Evolutionary conservation across 2,113 vertebrate genomes (phyloP).

Genomic region (Arizona elegans): DNA sequence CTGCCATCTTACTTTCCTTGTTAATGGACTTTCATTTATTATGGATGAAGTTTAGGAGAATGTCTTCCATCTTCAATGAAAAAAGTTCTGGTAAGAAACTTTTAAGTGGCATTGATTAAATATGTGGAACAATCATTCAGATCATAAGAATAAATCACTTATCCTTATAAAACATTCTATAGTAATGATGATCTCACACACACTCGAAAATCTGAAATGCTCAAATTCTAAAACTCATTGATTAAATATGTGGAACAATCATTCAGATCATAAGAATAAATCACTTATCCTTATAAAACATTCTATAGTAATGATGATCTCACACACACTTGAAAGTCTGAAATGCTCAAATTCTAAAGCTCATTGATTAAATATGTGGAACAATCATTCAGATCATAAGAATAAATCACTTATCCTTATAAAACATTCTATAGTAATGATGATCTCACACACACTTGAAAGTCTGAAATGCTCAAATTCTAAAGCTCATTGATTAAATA

Average conservation of each 20-base stretch:
- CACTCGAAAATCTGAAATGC: not conserved
- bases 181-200: not conserved
- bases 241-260: conserved; percentile 24
- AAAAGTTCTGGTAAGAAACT: conserved; percentile 31
- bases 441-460: not conserved
- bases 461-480: not conserved
- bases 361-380: not conserved
- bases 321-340: not conserved
- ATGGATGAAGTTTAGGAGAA: conserved; percentile 36
- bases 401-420: not conserved
- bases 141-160: conserved; percentile 4
- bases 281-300: not conserved
- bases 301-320: conserved; percentile 9
- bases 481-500: conserved; percentile 13
- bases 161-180: conserved; percentile 10
- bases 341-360: not conserved
- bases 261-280: conserved; percentile 15
- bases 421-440: conserved; percentile 19
- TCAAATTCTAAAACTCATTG: not conserved
- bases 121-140: conserved; percentile 7
- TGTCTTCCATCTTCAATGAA: conserved; percentile 9
- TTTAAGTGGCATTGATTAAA: conserved; percentile 35
- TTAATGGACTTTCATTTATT: conserved; percentile 37
- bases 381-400: too few species aligned
- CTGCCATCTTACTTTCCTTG: conserved; percentile 26